Conservation (phyloP, 2,797 vertebrate genomes). For the Anabacerthia variegaticeps region DNA sequence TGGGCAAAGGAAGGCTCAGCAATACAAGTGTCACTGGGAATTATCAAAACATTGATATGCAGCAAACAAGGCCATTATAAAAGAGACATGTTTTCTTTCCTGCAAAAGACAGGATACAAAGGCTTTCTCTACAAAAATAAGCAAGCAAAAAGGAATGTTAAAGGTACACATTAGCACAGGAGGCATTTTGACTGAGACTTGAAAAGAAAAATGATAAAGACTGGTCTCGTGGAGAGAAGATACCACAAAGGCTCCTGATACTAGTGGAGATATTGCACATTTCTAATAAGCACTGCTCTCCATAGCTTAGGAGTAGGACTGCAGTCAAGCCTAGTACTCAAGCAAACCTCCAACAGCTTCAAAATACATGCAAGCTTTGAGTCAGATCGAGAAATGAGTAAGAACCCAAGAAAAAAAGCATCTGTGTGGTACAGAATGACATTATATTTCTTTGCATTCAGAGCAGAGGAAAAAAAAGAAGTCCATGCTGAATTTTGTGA, state of each 20-base stretch:
- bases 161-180: background rate
- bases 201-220: background rate
- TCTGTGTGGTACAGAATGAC: background rate
- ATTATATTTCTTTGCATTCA: background rate
- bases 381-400: conserved; percentile 9
- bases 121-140: background rate
- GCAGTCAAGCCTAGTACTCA: background rate
- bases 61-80: background rate
- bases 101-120: background rate
- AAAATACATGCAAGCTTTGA: background rate
- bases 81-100: background rate
- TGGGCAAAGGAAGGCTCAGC: background rate
- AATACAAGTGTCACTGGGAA: background rate
- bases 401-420: conserved; percentile 40
- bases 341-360: background rate
- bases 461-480: background rate
- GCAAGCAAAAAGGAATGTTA: background rate
- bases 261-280: background rate
- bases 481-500: background rate
- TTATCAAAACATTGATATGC: background rate
- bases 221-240: background rate
- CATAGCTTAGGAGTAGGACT: background rate
- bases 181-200: background rate
- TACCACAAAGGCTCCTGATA: background rate
- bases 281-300: background rate